Conservation (phyloP, 1,140 invertebrate species). For the Zaprionus ornatus region DNA sequence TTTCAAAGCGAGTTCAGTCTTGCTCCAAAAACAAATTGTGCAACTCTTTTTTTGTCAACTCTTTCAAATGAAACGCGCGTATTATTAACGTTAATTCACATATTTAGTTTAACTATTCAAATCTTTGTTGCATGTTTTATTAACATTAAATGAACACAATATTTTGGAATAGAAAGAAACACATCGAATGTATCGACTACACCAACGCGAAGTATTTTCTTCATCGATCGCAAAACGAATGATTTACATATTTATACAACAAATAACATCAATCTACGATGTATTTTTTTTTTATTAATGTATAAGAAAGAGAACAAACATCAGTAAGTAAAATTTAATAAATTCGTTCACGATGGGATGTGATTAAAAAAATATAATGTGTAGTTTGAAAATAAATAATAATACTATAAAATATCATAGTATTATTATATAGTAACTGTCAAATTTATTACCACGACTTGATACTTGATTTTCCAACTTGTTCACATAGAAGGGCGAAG, state of each 20-base stretch:
- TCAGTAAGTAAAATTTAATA: slow-evolving; percentile 53
- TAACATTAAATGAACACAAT: slow-evolving; percentile 23
- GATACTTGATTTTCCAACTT: no score
- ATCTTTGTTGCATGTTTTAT: slow-evolving; percentile 29
- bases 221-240: slow-evolving; percentile 7
- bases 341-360: slow-evolving; percentile 36
- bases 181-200: slow-evolving; percentile 1
- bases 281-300: slow-evolving; percentile 61
- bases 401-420: background rate
- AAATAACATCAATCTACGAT: slow-evolving; percentile 33
- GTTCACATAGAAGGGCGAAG: no score
- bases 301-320: slow-evolving; percentile 50
- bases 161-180: background rate
- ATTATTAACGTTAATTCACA: slow-evolving; percentile 60
- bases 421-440: no score
- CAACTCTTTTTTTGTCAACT: slow-evolving; percentile 8
- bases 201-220: slow-evolving; percentile 30
- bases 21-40: slow-evolving; percentile 7
- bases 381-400: background rate
- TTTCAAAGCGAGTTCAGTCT: slow-evolving; percentile 2
- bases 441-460: background rate
- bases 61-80: slow-evolving; percentile 39
- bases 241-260: slow-evolving; percentile 20
- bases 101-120: slow-evolving; percentile 32
- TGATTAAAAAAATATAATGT: background rate